phyloP scores from a whole-genome alignment of 2,113 vertebrate species.

The Hippolais icterina region DNA sequence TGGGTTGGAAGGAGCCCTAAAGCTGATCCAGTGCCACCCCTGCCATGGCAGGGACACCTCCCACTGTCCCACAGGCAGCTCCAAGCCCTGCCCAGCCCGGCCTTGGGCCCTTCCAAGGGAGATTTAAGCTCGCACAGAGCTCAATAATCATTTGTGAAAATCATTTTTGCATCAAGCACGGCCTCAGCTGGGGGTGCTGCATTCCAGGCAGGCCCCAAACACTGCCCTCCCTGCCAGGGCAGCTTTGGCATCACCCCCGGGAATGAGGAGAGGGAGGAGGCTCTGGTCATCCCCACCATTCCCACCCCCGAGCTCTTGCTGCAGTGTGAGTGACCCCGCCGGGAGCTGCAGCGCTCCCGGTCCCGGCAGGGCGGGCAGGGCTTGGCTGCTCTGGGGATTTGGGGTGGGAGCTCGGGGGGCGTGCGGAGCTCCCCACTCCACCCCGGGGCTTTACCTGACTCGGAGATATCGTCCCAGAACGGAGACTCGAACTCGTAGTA shows the following conservation, averaged over 20 bases:
- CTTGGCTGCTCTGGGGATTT: background rate
- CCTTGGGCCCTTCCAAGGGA: background rate
- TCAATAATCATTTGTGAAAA: background rate
- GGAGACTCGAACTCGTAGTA: conserved; percentile 92
- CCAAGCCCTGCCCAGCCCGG: background rate
- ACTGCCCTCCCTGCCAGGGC: background rate
- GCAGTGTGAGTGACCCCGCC: background rate
- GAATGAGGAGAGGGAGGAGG: background rate
- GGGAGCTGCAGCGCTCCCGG: accelerated
- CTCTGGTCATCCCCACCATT: background rate
- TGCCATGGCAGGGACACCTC: background rate
- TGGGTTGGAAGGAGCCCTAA: background rate
- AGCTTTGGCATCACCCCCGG: background rate
- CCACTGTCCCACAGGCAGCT: background rate
- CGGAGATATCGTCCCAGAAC: conserved; percentile 93
- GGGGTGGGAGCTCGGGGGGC: background rate
- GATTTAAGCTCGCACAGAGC: background rate
- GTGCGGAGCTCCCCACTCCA: accelerated
- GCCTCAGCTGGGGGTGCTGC: background rate
- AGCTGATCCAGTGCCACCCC: background rate
- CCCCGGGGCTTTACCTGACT: conserved; percentile 76
- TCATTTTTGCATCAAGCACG: accelerated
- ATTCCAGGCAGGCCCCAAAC: background rate
- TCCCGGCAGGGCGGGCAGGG: accelerated
- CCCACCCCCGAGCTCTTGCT: background rate